A percentile compares a stretch with the other conserved stretches of the same genome.
Evolutionary conservation across 1,140 invertebrate genomes (phyloP).

Genomic region (Megalopta genalis): DNA sequence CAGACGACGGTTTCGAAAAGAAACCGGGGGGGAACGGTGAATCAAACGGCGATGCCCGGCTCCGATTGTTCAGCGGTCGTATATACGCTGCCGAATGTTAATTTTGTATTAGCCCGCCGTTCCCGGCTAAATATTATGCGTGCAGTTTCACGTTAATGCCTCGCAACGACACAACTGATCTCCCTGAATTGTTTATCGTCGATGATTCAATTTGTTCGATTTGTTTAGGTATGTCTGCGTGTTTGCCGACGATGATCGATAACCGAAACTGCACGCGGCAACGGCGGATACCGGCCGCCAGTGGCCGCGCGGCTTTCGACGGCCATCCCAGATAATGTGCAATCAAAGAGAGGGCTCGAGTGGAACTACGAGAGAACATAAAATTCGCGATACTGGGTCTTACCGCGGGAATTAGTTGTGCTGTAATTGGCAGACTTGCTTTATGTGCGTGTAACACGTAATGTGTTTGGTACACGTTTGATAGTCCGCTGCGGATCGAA

Average conservation of each 20-base stretch:
- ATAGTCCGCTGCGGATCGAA: too few relatives aligned
- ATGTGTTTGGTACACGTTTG: too few relatives aligned
- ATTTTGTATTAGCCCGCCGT: neutral
- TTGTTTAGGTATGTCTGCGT: neutral
- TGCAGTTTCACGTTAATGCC: neutral
- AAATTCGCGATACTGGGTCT: too few relatives aligned
- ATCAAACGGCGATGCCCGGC: neutral
- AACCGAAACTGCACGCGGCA: neutral
- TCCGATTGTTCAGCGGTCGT: neutral
- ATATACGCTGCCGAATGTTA: neutral
- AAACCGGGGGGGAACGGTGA: neutral
- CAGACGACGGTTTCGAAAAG: neutral
- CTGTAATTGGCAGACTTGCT: too few relatives aligned
- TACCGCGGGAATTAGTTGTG: too few relatives aligned
- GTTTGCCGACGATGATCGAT: neutral
- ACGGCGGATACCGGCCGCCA: too few relatives aligned
- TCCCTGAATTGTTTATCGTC: neutral
- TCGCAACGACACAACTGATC: neutral
- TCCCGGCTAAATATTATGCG: neutral
- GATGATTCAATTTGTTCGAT: neutral
- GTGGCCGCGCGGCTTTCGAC: too few relatives aligned
- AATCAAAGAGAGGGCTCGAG: too few relatives aligned
- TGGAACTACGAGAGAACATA: too few relatives aligned
- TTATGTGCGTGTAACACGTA: too few relatives aligned
- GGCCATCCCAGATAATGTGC: too few relatives aligned